Base-by-base conservation (phyloP, 2,797 vertebrate species). In the Oryzias dopingdopingensis region DNA sequence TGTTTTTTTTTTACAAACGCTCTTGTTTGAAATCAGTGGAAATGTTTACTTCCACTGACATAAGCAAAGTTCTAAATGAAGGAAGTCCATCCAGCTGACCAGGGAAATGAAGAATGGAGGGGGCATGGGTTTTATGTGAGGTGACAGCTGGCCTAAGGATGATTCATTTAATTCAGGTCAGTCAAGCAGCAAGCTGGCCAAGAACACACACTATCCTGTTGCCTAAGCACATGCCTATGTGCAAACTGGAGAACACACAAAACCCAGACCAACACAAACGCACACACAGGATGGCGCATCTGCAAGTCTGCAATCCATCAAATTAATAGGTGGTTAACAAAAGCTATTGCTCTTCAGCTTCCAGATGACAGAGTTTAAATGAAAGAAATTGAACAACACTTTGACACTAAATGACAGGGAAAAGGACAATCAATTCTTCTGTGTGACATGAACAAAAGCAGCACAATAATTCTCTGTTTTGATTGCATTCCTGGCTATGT, bases 121-220 rank as follows among this genome's bases (percentile, higher is more conserved):
- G 51, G 23, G 4, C 32, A 32, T 49, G 56, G 47, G 59, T 63
- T 52, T 52, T 68, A 71, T 71, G 70, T 74, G 70, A 40, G 76
- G 70, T 64, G 72, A 82, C 88, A 90, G 85, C 83, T 89, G 87
- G 83, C 69, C 50, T 50, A 62, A 65, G 18, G 41, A 89, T 52
- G 81, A 74, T 79, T 83, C 79, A 83, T 69, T 84, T 84, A 58
- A 79, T 81, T 81, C 61, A 74, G 64, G 66, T 75, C 65, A 73
- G 72, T 54, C 70, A 51, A 67, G 66, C 70, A 8, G 54, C 67
- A 63, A 74, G 65, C 62, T 55, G 71, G 78, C 75, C 72, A 65
- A 74, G 46, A 66, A 70, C 74, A 80, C 72, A 79, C 78, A 79
- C 75, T 60, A 65, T 59, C 63, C 66, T 72, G 72, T 73, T 80